These are phyloP conservation scores for Eulimnadia texana DNA, from an alignment of 1,140 invertebrate genomes.

Conservation along the genomic window DNA sequence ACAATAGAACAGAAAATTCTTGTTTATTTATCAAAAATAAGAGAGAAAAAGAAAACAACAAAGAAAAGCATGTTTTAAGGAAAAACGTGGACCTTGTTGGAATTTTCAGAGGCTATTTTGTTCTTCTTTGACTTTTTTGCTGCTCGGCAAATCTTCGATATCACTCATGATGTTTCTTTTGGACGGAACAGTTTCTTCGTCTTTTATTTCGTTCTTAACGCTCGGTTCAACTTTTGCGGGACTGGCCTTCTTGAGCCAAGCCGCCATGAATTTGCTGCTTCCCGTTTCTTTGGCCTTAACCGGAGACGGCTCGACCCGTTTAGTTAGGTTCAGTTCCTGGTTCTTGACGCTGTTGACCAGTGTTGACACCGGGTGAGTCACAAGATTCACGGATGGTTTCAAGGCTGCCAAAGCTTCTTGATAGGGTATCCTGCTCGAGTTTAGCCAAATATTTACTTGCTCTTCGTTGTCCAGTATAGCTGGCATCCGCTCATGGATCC, in stretches of 20 bases:
- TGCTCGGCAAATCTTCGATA: too few species aligned
- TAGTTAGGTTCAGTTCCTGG: constrained; percentile 50
- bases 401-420: constrained; percentile 38
- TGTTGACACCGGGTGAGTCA: constrained; percentile 52
- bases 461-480: constrained; percentile 51
- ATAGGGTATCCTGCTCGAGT: constrained; percentile 39
- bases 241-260: constrained; percentile 13
- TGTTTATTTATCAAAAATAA: too few species aligned
- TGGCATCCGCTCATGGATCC: constrained; percentile 66
- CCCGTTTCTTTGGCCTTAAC: neutral
- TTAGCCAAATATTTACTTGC: constrained; percentile 53
- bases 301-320: constrained; percentile 29
- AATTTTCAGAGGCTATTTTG: too few species aligned
- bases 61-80: too few species aligned
- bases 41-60: too few species aligned
- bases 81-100: too few species aligned
- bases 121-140: neutral
- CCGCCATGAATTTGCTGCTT: constrained; percentile 14
- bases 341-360: constrained; percentile 55
- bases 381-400: constrained; percentile 34
- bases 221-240: constrained; percentile 3
- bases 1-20: too few species aligned
- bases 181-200: neutral
- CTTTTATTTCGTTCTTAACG: neutral
- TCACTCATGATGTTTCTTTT: too few species aligned